phyloP scores from a whole-genome alignment of 2,888 invertebrate species.

The Drosophila lutescens region DNA sequence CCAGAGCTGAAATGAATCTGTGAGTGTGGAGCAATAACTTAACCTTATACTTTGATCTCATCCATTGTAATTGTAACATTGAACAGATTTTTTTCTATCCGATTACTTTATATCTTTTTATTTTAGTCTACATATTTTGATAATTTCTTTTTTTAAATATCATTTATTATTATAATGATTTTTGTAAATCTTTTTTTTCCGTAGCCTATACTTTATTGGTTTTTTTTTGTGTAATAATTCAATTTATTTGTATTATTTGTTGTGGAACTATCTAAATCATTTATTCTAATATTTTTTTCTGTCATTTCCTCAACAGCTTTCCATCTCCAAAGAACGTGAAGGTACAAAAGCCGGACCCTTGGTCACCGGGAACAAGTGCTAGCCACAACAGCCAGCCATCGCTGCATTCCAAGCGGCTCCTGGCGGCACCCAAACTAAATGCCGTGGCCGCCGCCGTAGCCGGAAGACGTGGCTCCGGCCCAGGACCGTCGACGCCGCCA shows the following conservation, averaged over 20 bases:
- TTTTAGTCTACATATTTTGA: too few relatives aligned
- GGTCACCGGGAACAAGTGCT: not conserved
- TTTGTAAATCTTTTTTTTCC: too few relatives aligned
- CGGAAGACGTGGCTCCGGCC: constrained; percentile 8
- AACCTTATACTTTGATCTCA: too few relatives aligned
- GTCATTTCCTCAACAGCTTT: constrained; percentile 63
- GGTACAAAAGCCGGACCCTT: constrained; percentile 50
- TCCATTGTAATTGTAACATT: too few relatives aligned
- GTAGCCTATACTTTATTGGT: not conserved
- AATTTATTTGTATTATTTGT: too few relatives aligned
- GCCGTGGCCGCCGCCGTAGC: not conserved
- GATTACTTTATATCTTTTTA: too few relatives aligned
- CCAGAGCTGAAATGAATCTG: constrained; percentile 86
- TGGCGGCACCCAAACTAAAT: constrained; percentile 50
- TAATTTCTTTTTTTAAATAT: too few relatives aligned
- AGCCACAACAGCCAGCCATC: constrained; percentile 4
- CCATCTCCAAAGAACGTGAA: constrained; percentile 78
- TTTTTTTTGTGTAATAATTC: too few relatives aligned
- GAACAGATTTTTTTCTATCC: too few relatives aligned
- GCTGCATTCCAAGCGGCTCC: constrained; percentile 32
- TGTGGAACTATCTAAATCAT: too few relatives aligned
- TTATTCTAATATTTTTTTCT: not conserved
- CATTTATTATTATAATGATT: not conserved
- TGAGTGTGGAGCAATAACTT: constrained; percentile 71
- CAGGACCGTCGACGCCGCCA: constrained; percentile 5